Evolutionary conservation across 2,113 vertebrate species (phyloP).

Genomic region (Spilogale gracilis): DNA sequence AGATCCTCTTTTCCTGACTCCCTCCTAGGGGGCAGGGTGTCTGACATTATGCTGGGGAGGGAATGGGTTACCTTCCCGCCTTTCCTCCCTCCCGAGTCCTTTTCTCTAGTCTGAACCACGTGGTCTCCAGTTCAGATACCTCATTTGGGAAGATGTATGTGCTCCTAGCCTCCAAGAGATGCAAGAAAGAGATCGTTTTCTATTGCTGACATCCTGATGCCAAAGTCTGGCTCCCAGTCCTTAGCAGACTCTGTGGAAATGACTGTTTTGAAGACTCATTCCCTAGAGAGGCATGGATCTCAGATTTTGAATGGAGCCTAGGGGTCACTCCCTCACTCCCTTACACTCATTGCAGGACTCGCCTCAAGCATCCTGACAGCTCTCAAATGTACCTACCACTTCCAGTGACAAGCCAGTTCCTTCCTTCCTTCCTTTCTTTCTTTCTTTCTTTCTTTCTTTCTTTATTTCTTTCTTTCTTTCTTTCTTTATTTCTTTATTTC

Average conservation of each 20-base stretch:
- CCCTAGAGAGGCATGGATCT: background rate
- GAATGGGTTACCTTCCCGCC: background rate
- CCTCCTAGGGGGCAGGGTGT: background rate
- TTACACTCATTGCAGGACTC: background rate
- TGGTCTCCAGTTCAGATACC: background rate
- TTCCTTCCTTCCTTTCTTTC: background rate
- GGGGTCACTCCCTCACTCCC: background rate
- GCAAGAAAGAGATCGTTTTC: background rate
- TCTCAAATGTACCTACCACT: background rate
- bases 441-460: too few species aligned
- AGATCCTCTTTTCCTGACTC: background rate
- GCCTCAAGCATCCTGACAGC: background rate
- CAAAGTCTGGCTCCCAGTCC: background rate
- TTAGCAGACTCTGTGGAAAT: background rate
- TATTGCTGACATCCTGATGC: background rate
- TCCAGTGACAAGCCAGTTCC: background rate
- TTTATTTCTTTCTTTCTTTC: background rate
- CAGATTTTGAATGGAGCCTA: background rate
- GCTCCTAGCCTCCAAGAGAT: background rate
- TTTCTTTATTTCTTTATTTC: background rate
- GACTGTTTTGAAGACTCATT: conserved; percentile 12
- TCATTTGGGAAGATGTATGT: background rate
- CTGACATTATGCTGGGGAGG: background rate
- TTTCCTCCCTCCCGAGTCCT: background rate
- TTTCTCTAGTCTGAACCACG: background rate